Base-by-base conservation (phyloP, 2,113 vertebrate species). In the Eublepharis macularius region DNA sequence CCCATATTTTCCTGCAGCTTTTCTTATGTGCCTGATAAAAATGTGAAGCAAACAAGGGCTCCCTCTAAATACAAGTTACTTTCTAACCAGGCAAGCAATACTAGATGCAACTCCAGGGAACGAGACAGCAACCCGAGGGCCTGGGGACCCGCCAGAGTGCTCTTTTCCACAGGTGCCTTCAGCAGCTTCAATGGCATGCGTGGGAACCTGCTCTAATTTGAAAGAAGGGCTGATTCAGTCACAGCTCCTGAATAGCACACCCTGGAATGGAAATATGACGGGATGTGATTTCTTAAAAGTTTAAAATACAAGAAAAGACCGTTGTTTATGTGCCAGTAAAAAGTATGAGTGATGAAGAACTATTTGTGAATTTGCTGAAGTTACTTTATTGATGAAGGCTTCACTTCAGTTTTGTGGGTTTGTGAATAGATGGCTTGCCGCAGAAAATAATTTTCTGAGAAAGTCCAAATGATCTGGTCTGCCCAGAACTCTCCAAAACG, bases 241-340 rank as follows among this genome's bases (percentile, higher is more conserved):
- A 87, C 87, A 49, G 77, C 80, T 82, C 88, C 10, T 80, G 60
- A 45, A 43, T 19, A 65, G 41, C 14, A 32, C 14, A 80, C 17
- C 13, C 78, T 34, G 66, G 26, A 80, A 16, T 32, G 32, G 24
- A 80, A n/a, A 65, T 45, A 80, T n/a, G 29, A 45, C 11, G 14
- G 12, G 16, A 80, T 19, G 4, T 29, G 12, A 3, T 4, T 65
- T 66, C 14, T 80, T 80, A 65, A 43, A 29, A 85, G 84, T 45
- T 39, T 39, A 69, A 80, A 1, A 12, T 4, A n/a, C 77, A 45
- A 29, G 11, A 39, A 57, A 32, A 45, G 29, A n/a, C 19, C 41
- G 2, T 45, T 26, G 47, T n/a, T 39, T 10, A 11, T 39, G 2
- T 57, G 34, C 36, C n/a, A 57, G 7, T 39, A 21, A 34, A n/a